Base-by-base conservation (phyloP, 2,888 invertebrate genomes). In the Rutpela maculata region DNA sequence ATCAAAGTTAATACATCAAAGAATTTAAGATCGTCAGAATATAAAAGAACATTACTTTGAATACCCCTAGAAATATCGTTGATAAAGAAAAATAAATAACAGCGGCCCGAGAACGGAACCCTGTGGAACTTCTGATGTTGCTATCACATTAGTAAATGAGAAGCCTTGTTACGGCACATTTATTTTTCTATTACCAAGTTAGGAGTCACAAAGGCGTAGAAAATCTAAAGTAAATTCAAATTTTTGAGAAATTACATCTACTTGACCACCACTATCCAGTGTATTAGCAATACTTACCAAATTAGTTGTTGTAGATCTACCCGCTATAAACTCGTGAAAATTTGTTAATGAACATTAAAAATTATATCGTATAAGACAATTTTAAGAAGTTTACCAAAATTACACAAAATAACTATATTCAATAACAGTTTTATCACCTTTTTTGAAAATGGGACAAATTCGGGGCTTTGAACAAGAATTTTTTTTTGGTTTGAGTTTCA, bases 1-100 rank as follows among this genome's bases (percentile, higher is more conserved):
- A 10, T 22, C 18, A 7, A 18, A 19, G 17, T 18, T 15, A 50
- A 71, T 62, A 38, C n/a, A n/a, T n/a, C 43, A 50, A 50, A 76
- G 18, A 76, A 17, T 60, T 72, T 76, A 7, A 76, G 19, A 38
- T 76, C 76, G 55, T 76, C 76, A 26, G 72, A 72, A 62, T 69
- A 72, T 9, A 76, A 19, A 15, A 67, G 56, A 31, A 26, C 38
- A 38, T 71, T 66, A 9, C n/a, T 15, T 5, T 43, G 62, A 57
- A 75, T 55, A 22, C n/a, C 10, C 19, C 55, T 26, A 26, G 59
- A 26, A 19, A 76, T 66, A 18, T 76, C 76, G 22, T 76, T 72
- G 11, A 76, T 50, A 26, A 76, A 76, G 38, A n/a, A 35, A 18
- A n/a, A 65, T 31, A 71, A 76, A 66, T 26, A 76, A 55, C n/a